Evolutionary conservation across 2,797 vertebrate genomes (phyloP), one percentile per base, ranked within the genome.

Genomic region (Rallus crepitans): DNA sequence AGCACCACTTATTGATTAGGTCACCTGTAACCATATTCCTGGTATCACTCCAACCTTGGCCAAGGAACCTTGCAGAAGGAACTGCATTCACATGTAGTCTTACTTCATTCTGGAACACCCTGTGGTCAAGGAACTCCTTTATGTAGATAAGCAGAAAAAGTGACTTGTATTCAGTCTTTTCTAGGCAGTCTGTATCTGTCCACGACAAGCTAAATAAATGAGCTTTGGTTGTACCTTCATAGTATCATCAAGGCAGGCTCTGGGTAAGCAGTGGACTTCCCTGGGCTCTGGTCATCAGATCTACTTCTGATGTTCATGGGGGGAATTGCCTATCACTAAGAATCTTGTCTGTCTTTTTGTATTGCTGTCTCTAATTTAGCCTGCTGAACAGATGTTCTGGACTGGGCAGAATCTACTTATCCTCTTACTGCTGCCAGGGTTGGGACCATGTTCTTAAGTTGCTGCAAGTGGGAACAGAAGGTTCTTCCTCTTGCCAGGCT

Each of bases 61-160:
- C 18, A 33, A 52, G 55, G 77, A 20, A 28, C n/a, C n/a, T n/a
- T n/a, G 31, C 24, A n/a, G 7, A 7, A 48, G 33, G 56, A 72
- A 17, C 30, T 9, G 4, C 31, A 27, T 53, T 87, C 1, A 19
- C 15, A 9, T 0, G 0, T 57, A 11, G 25, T 50, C 88, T 72
- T 56, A 45, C 42, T 45, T 45, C 42, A 7, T 72, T 21, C 27
- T 73, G 50, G 45, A 72, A 30, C 15, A 71, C 39, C 56, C 11
- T 82, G 72, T 19, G 7, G 20, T 35, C 24, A 56, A 69, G 40
- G 35, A 83, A 8, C 39, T 37, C 19, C 6, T 90, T 53, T 24
- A 79, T 59, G 50, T 30, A 71, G 39, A 10, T 28, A 35, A 27
- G 19, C 2, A 12, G 35, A 47, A 37, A 50, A 63, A 7, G 15